Evolutionary conservation across 2,888 invertebrate species (phyloP).

Genomic region (Netelia inedita): DNA sequence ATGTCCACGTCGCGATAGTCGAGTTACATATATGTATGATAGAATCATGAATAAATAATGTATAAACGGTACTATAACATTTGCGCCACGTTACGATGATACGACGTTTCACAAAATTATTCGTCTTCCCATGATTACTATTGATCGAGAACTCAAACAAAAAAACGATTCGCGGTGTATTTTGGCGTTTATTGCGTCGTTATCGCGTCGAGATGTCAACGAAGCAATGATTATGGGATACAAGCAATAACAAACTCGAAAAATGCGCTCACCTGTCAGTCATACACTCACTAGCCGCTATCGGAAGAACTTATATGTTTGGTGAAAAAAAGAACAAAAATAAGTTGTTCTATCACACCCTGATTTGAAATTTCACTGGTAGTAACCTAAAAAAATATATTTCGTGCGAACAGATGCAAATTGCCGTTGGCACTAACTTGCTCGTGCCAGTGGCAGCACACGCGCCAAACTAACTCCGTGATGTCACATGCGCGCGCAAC

Average conservation of each 20-base stretch:
- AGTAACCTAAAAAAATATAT: conserved; percentile 55
- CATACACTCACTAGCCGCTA: conserved; percentile 16
- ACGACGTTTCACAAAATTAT: conserved; percentile 18
- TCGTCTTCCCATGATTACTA: conserved; percentile 1
- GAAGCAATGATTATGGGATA: neutral
- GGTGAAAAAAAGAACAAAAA: conserved; percentile 36
- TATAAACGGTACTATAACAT: conserved; percentile 3
- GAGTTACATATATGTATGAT: neutral
- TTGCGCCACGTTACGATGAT: conserved; percentile 33
- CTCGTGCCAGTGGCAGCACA: conserved; percentile 53
- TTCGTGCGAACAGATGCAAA: conserved; percentile 17
- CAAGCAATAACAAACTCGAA: neutral
- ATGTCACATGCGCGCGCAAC: neutral
- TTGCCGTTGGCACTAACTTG: conserved; percentile 24
- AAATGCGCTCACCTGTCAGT: conserved; percentile 35
- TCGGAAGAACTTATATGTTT: conserved; percentile 32
- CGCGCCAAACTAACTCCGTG: neutral
- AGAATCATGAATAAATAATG: conserved; percentile 32
- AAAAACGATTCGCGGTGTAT: neutral
- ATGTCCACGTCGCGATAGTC: neutral
- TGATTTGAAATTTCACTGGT: conserved; percentile 65
- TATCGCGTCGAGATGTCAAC: neutral
- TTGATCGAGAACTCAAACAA: neutral
- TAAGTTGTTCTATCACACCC: conserved; percentile 59
- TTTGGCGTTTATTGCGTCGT: neutral